Percentiles rank a stretch among this genome's conserved stretches.
Conservation (phyloP, 2,888 invertebrate species). For the Cerceris rybyensis region DNA sequence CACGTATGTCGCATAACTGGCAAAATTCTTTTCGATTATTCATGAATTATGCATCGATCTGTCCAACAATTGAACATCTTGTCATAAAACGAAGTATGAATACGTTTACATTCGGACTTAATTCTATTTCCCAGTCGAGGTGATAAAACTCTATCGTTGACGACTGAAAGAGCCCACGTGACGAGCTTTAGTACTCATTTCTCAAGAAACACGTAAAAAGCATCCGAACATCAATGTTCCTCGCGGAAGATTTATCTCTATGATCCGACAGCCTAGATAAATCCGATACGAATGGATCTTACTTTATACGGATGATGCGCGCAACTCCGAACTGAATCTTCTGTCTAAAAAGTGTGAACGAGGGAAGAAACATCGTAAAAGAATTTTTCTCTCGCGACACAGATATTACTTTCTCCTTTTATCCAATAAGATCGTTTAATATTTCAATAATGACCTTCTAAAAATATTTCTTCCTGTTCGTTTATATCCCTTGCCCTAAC, state of each 20-base stretch:
- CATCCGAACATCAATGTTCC: neutral
- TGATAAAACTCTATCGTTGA: neutral
- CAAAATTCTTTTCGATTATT: neutral
- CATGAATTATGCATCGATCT: neutral
- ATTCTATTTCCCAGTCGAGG: neutral
- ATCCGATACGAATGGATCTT: conserved; percentile 9
- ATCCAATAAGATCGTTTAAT: too few relatives aligned
- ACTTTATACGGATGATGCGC: conserved; percentile 5
- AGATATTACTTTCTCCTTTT: neutral
- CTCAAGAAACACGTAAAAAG: conserved; percentile 1
- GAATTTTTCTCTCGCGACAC: neutral
- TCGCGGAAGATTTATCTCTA: conserved; percentile 20
- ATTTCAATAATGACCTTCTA: too few relatives aligned
- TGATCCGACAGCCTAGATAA: conserved; percentile 12
- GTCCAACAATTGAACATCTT: neutral
- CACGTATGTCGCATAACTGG: neutral
- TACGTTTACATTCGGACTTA: neutral
- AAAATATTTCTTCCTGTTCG: too few relatives aligned
- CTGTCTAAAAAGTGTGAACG: neutral
- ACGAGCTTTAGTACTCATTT: neutral
- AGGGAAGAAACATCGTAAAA: neutral
- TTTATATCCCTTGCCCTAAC: too few relatives aligned
- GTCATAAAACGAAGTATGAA: neutral
- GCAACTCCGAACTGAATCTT: neutral
- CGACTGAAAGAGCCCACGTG: neutral